phyloP scores from a whole-genome alignment of 2,797 vertebrate genomes.

The Aldrovandia affinis region DNA sequence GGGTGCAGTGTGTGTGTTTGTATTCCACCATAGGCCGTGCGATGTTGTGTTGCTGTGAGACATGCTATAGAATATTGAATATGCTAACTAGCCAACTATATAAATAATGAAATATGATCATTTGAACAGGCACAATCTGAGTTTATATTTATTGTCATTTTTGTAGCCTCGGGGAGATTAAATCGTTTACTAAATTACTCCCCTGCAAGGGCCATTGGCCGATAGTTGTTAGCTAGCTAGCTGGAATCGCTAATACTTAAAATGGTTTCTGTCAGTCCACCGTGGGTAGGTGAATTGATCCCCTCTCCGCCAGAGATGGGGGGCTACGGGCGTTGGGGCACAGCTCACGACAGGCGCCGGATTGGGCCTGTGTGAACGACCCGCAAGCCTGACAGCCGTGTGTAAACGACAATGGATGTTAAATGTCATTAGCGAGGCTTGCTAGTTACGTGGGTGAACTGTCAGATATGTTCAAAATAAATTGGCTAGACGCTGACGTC shows the following conservation, averaged over 20 bases:
- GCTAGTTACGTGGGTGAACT: background rate
- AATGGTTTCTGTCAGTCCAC: slow-evolving; percentile 27
- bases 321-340: slow-evolving; percentile 5
- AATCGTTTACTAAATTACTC: background rate
- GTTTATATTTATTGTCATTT: background rate
- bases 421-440: background rate
- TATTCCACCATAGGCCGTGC: background rate
- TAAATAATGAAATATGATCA: slow-evolving; percentile 14
- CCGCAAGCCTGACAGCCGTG: background rate
- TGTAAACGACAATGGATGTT: slow-evolving; percentile 9
- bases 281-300: slow-evolving; percentile 17
- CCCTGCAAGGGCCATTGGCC: background rate
- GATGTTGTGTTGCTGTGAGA: background rate
- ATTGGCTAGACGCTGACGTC: background rate
- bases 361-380: slow-evolving; percentile 8
- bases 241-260: slow-evolving; percentile 17
- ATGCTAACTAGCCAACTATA: background rate
- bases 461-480: background rate
- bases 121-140: background rate
- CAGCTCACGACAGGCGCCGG: slow-evolving; percentile 11
- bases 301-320: slow-evolving; percentile 11
- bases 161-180: too few species aligned
- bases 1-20: background rate
- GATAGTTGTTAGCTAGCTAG: background rate
- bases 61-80: slow-evolving; percentile 5